Conservation (phyloP, 2,888 invertebrate genomes). For the Mythimna vitellina region DNA sequence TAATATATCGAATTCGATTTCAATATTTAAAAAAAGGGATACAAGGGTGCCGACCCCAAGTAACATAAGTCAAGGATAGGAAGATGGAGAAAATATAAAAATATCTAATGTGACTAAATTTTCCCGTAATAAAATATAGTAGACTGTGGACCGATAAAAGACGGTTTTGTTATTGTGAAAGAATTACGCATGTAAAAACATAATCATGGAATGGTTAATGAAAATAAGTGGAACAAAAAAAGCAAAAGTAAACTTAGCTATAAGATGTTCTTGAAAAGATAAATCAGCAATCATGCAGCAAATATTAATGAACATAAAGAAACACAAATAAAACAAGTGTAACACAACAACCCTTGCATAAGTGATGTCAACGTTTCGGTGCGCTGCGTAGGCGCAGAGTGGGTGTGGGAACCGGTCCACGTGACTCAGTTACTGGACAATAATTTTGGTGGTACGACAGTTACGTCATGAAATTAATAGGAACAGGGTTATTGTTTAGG, state of each 20-base stretch:
- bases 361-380: slow-evolving; percentile 71
- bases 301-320: neutral
- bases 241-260: neutral
- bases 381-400: slow-evolving; percentile 77
- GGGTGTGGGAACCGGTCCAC: slow-evolving; percentile 84
- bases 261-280: neutral
- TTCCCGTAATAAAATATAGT: neutral
- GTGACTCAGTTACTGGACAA: slow-evolving; percentile 79
- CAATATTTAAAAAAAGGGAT: slow-evolving; percentile 19
- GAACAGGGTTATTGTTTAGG: slow-evolving; percentile 52
- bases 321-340: slow-evolving; percentile 35
- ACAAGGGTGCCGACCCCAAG: neutral
- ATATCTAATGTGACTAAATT: neutral
- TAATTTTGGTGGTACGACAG: slow-evolving; percentile 73
- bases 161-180: neutral
- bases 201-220: neutral
- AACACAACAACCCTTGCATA: slow-evolving; percentile 68
- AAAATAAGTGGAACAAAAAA: neutral
- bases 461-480: slow-evolving; percentile 69
- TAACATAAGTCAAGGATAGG: neutral
- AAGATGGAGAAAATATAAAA: neutral
- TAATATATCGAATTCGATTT: slow-evolving; percentile 22
- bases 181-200: neutral
- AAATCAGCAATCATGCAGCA: neutral
- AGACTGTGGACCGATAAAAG: neutral